Evolutionary conservation across 2,888 invertebrate species (phyloP).

Genomic region (Thelaira solivaga): DNA sequence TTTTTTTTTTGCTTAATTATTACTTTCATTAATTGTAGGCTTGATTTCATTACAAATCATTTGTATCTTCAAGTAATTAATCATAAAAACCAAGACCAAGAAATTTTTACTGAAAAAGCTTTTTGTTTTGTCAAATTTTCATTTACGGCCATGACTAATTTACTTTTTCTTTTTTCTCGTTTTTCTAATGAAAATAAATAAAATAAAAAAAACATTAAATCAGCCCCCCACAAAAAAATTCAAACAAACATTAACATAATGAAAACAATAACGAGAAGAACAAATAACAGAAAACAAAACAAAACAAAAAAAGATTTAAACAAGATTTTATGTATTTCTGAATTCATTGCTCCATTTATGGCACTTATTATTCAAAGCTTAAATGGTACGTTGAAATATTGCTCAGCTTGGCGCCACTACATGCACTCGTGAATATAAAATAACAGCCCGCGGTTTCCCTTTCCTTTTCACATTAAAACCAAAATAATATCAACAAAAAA

Average conservation of each 20-base stretch:
- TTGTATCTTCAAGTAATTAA: constrained; percentile 42
- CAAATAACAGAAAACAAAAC: constrained; percentile 1
- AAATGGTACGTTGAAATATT: constrained; percentile 59
- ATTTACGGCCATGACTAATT: constrained; percentile 55
- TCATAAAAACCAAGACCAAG: constrained; percentile 39
- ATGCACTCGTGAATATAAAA: constrained; percentile 45
- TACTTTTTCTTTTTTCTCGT: constrained; percentile 9
- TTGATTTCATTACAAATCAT: constrained; percentile 48
- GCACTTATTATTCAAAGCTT: constrained; percentile 59
- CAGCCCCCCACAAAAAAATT: too few relatives aligned
- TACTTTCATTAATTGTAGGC: constrained; percentile 36
- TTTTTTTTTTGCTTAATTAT: neutral
- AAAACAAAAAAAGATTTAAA: neutral
- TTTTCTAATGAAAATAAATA: constrained; percentile 42
- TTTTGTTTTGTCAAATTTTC: constrained; percentile 9
- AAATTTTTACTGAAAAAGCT: neutral
- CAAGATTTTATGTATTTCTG: constrained; percentile 27
- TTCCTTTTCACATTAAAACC: constrained; percentile 62
- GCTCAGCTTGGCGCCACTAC: constrained; percentile 60
- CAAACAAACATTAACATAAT: constrained; percentile 4
- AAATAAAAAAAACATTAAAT: neutral
- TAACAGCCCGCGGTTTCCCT: constrained; percentile 63
- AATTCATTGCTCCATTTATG: constrained; percentile 65
- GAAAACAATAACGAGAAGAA: constrained; percentile 13
- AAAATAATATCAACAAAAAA: constrained; percentile 20